Evolutionary conservation across 2,797 vertebrate genomes (phyloP), one percentile per base, ranked within the genome.

Genomic region (Gadopsis bispinosus): DNA sequence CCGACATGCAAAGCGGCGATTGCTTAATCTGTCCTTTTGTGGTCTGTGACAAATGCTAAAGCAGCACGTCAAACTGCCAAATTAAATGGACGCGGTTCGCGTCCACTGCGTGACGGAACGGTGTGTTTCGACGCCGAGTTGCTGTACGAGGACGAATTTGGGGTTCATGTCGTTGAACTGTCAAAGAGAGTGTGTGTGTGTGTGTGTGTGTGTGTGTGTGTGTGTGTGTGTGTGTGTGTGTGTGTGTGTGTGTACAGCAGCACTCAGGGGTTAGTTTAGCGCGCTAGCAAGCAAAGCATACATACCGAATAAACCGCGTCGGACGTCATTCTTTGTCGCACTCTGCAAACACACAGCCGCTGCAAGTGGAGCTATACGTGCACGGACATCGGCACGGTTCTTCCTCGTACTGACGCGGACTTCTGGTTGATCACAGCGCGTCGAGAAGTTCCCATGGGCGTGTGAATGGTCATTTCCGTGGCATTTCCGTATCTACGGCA

Each of bases 261-360:
- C 54, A 5, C 51, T 73, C 61, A 69, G 61, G 17, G 37, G 58
- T 73, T 86, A 90, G 88, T 86, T 73, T 79, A 77, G 67, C 69
- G 8, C 0, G 5, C 9, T 4, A 22, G 4, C 9, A 17, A 67
- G 8, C 1, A 65, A 56, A 50, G 7, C 26, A 58, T 64, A 91
- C 94, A 17, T 89, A 96, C 95, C 94, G 87, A 80, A 64, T 93
- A 95, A 63, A 89, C 69, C 8, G 81, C 66, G 72, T 81, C 83
- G 17, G 92, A 89, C 13, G 93, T 86, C 95, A 96, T 96, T n/a
- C 12, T 86, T 45, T 41, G 7, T 79, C 51, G 65, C 39, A 13
- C 17, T 35, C 39, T 47, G 22, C 61, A 20, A 43, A 45, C 77
- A 39, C 68, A 69, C 35, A 26, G n/a, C 81, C 47, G 11, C 61